Base-by-base conservation (phyloP, 2,888 invertebrate genomes). In the Phengaris arion region DNA sequence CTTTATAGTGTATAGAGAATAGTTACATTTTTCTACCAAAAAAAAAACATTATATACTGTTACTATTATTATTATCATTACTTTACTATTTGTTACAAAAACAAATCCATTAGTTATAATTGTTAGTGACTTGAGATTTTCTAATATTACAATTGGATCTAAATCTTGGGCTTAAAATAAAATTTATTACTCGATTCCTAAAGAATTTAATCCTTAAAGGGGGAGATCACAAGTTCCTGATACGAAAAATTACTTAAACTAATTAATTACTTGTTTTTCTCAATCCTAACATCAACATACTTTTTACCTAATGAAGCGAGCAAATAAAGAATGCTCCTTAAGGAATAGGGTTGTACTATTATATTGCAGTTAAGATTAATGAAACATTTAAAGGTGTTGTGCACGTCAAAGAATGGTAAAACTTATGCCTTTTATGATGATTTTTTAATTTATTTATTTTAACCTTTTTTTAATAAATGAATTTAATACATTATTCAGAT, bases 221-320 rank as follows among this genome's bases (percentile, higher is more conserved):
- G 84, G 85, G 85, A 88, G 87, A 86, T 87, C 86, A 85, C 83
- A 83, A 83, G 82, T 81, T 81, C 57, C 82, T 83, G 84, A 84
- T 87, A 86, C 86, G 86, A 84, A 85, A 90, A 89, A 91, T 91
- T 89, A 91, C 91, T 91, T 92, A 85, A 87, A 89, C 87, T 89
- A 91, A 92, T 92, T 91, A 92, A 92, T 90, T 89, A 87, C 85
- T 86, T 89, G 89, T 89, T 89, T 88, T 85, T 84, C 85, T 84
- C 87, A 85, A 87, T 86, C 87, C 87, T 86, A 86, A 85, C 86
- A 88, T 90, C 88, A 89, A 87, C 88, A 89, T 87, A 90, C 90
- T 90, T 89, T 91, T 89, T 88, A 86, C 89, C 87, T 88, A 91
- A 91, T 90, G 89, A 89, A 91, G 86, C 87, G 83, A 81, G 84